Base-by-base conservation (phyloP, 2,888 invertebrate genomes). In the Agapostemon virescens region DNA sequence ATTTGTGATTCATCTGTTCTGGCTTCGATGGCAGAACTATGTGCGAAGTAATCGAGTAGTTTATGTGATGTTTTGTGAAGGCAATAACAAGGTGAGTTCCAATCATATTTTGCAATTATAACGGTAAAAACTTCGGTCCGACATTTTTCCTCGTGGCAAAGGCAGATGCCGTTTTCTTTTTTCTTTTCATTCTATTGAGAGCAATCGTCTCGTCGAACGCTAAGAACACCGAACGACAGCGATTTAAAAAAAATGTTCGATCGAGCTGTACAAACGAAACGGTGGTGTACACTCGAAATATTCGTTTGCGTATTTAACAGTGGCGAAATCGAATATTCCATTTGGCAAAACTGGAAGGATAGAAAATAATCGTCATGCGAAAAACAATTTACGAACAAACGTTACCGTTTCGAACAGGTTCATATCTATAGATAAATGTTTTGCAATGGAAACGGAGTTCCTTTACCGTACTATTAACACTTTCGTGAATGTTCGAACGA, bases 51-150 rank as follows among this genome's bases (percentile, higher is more conserved):
- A 89, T 75, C 67, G 82, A 82, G 86, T 91, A 90, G 89, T 90
- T 87, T 89, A 91, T 92, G 92, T 92, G 90, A 92, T 92, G 92
- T 91, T 92, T 92, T 91, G 90, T 89, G 86, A 89, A 86, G 88
- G 91, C 87, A 90, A 90, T 90, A 89, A 88, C 92, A 90, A 92
- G 92, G 92, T 92, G 87, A 89, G 90, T 88, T 81, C 58, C 42
- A 45, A 69, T 73, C 42, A 49, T 40, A 11, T 26, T 26, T 45
- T 5, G 63, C 33, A 23, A 42, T 36, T 20, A 82, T 71, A 83
- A 76, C 26, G 52, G 20, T 15, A 55, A 40, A 61, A 45, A 72
- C 55, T 67, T 69, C 52, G 4, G 33, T 17, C 55, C 63, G 64
- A 77, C 55, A 74, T 63, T 33, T 75, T 77, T 77, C 15, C 69